A percentile compares a stretch with the other conserved stretches of the same genome.
These are phyloP conservation scores for Bos taurus DNA, from an alignment of 2,113 vertebrate genomes.

Conservation along the genomic window ARS-UCD2.0 NC_037329.1:127096001-127096500, in stretches of 20 bases:
- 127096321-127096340: background rate
- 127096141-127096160: background rate
- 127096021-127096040: slow-evolving; percentile 72
- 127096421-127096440: background rate
- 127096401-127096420: background rate
- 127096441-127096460: background rate
- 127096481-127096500: background rate
- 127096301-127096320: background rate
- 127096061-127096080: slow-evolving; percentile 83
- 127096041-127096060: slow-evolving; percentile 72
- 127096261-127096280: background rate
- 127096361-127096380: background rate
- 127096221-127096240: background rate
- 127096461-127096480: background rate
- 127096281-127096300: background rate
- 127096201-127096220: background rate
- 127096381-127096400: background rate
- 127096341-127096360: background rate
- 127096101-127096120: background rate
- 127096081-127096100: slow-evolving; percentile 76
- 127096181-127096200: background rate
- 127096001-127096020: slow-evolving; percentile 72
- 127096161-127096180: background rate
- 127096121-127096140: background rate
- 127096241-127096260: background rate